phyloP scores from a whole-genome alignment of 1,140 invertebrate species.

The Helicoverpa armigera region DNA sequence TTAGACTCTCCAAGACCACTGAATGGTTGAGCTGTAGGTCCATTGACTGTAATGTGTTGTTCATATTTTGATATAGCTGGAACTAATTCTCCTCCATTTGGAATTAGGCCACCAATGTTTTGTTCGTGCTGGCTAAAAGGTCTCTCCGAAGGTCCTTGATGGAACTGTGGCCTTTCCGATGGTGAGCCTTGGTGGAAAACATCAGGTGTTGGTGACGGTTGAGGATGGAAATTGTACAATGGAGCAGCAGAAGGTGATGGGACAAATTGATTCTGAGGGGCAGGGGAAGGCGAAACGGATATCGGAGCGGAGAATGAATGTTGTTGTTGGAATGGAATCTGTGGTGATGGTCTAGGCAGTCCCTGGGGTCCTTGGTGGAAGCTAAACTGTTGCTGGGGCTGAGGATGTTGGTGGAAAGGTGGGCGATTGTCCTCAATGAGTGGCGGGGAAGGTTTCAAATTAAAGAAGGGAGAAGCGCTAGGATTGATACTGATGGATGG shows the following conservation, averaged over 20 bases:
- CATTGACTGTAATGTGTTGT: conserved; percentile 89
- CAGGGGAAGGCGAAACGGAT: conserved; percentile 72
- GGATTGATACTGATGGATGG: conserved; percentile 66
- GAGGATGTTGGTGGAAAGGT: conserved; percentile 77
- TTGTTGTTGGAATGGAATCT: conserved; percentile 68
- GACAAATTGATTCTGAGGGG: conserved; percentile 75
- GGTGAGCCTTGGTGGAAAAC: conserved; percentile 62
- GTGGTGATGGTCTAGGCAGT: conserved; percentile 60
- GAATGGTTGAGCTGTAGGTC: conserved; percentile 70
- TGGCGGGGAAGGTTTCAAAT: conserved; percentile 84
- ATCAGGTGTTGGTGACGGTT: conserved; percentile 73
- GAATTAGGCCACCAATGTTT: conserved; percentile 84
- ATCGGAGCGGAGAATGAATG: conserved; percentile 66
- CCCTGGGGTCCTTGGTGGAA: conserved; percentile 77
- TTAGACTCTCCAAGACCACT: conserved; percentile 63
- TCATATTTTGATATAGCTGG: conserved; percentile 91
- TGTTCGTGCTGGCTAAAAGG: conserved; percentile 68
- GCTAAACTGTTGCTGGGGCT: conserved; percentile 80
- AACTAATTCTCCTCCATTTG: conserved; percentile 89
- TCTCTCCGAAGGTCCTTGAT: conserved; percentile 67
- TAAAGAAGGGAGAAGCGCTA: conserved; percentile 80
- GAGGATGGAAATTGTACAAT: conserved; percentile 77
- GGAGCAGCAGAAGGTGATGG: conserved; percentile 81
- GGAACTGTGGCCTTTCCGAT: conserved; percentile 60
- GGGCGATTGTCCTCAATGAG: conserved; percentile 80